Evolutionary conservation across 2,113 vertebrate species (phyloP), one percentile per base, ranked within the genome.

Genomic region (Nerophis lumbriciformis): DNA sequence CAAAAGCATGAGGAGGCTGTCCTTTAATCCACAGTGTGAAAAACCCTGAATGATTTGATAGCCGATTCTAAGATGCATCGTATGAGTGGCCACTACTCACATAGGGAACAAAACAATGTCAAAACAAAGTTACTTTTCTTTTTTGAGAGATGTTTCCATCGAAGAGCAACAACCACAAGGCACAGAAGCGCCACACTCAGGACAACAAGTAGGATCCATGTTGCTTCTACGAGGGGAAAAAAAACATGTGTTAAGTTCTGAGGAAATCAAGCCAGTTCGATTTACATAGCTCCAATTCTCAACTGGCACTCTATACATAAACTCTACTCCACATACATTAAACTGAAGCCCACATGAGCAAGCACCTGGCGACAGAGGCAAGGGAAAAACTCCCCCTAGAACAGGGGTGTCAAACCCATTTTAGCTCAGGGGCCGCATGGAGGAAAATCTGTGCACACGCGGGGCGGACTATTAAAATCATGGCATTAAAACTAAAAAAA

Each of bases 111-210:
- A 15, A 56, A 56, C 28, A 19, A 38, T 38, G 14, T 3, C 15
- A 11, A 37, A 38, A 10, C 16, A 16, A 37, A 10, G 16, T 10
- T 49, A 44, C 11, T 52, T 11, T 13, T 8, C 13, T 38, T 13
- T 63, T 61, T 66, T 6, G 53, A 19, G 11, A 58, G 8, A 4
- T 11, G 9, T 68, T 38, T 78, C 68, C 65, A 68, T 53, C 53
- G 77, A 36, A 59, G n/a, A 14, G 64, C 66, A 56, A 44, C 16
- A 6, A 75, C 6, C 9, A 66, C 1, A n/a, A 75, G 39, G 56
- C 49, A 57, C 11, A 78, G 6, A 9, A 74, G 4, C 1, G 77
- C 28, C 42, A 85, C 11, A 10, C 16, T 15, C 63, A 68, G 70
- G n/a, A 55, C 14, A 28, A 75, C 8, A 68, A 59, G 47, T 15